phyloP scores from a whole-genome alignment of 1,140 invertebrate genomes.

The Phymastichus coffea region DNA sequence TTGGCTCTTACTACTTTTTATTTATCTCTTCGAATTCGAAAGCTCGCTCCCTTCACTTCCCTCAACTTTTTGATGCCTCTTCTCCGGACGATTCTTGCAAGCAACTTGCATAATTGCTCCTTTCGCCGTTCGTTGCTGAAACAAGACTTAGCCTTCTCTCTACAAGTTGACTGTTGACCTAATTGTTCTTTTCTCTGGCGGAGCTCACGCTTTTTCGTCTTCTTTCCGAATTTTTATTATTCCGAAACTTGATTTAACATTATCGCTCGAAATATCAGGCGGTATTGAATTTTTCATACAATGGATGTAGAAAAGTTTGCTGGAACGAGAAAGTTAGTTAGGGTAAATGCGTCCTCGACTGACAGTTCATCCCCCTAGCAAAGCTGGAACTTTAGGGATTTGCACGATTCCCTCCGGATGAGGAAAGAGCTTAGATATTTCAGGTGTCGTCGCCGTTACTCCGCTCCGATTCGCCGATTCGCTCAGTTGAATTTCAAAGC shows the following conservation, averaged over 20 bases:
- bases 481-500: no score
- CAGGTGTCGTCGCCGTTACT: conserved; percentile 3
- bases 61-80: conserved; percentile 2
- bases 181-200: no score
- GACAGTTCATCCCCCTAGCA: conserved; percentile 32
- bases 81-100: conserved; percentile 23
- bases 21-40: not conserved
- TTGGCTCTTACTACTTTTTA: not conserved
- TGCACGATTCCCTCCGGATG: conserved; percentile 31
- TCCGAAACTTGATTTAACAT: no score
- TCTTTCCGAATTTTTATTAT: no score
- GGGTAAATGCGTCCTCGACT: no score
- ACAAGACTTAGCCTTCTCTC: no score
- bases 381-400: conserved; percentile 30
- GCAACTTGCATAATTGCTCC: conserved; percentile 26
- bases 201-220: no score
- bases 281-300: no score
- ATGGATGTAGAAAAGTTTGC: not conserved
- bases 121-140: no score
- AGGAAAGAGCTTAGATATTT: conserved; percentile 24
- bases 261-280: no score
- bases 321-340: not conserved
- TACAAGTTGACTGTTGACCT: no score
- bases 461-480: no score
- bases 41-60: not conserved